Percentiles rank a stretch among this genome's conserved stretches.
phyloP scores from a whole-genome alignment of 1,140 invertebrate genomes.

The Lerema accius region DNA sequence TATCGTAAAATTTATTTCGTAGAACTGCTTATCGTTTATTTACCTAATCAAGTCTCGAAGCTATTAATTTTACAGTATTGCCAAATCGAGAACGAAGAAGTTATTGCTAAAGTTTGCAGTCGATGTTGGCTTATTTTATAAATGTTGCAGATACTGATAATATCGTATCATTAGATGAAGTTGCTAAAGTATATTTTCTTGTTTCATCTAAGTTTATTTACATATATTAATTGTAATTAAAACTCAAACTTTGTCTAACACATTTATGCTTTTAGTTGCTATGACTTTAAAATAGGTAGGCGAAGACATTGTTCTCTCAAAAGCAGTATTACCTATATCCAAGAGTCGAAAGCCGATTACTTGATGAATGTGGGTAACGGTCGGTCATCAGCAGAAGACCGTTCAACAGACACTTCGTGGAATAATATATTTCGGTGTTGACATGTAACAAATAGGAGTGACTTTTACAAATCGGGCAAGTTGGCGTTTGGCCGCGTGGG shows the following conservation, averaged over 20 bases:
- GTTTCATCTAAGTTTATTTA: no score
- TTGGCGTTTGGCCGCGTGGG: constrained; percentile 30
- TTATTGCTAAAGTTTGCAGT: constrained; percentile 29
- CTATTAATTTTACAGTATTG: constrained; percentile 32
- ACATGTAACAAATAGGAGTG: constrained; percentile 12
- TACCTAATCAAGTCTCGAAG: constrained; percentile 28
- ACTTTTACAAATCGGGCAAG: constrained; percentile 34
- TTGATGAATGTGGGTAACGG: neutral
- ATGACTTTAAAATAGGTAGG: neutral
- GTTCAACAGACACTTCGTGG: neutral
- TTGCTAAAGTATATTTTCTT: neutral
- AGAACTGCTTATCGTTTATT: constrained; percentile 23
- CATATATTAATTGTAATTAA: no score
- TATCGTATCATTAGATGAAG: neutral
- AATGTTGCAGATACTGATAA: neutral
- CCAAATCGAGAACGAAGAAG: constrained; percentile 23
- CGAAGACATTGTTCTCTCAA: neutral
- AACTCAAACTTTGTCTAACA: no score
- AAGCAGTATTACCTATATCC: neutral
- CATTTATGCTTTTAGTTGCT: neutral
- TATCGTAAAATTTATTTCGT: neutral
- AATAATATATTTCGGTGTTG: neutral
- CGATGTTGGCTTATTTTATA: constrained; percentile 23
- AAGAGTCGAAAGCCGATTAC: neutral
- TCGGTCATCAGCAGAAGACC: neutral